Conservation (phyloP, 2,797 vertebrate genomes). For the Sebastes reedi region DNA sequence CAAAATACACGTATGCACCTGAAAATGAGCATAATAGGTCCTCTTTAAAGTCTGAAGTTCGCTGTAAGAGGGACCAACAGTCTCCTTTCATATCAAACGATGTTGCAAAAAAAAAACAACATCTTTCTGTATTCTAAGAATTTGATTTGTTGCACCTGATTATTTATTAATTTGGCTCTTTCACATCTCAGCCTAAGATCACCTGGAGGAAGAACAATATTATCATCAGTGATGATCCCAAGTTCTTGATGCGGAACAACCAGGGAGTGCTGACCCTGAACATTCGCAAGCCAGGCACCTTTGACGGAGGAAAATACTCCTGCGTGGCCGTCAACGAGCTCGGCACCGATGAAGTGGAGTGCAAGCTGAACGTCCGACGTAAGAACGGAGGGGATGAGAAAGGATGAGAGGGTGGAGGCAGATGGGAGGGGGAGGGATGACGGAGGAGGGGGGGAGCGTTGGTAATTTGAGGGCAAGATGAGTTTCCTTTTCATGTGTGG, state of each 20-base stretch:
- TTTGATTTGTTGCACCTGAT: not conserved
- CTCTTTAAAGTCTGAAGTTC: not conserved
- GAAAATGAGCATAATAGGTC: not conserved
- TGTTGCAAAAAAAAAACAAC: not conserved
- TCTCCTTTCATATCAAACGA: not conserved
- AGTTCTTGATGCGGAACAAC: constrained; percentile 93
- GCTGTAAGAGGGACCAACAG: not conserved
- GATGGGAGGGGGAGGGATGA: not conserved
- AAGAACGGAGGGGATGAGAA: constrained; percentile 24
- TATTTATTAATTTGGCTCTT: not conserved
- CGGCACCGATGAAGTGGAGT: constrained; percentile 91
- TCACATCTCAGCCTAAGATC: constrained; percentile 88
- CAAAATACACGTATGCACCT: not conserved
- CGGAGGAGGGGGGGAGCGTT: not conserved
- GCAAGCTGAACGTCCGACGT: constrained; percentile 90
- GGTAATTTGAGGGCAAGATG: not conserved
- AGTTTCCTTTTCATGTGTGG: not conserved
- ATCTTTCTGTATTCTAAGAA: not conserved
- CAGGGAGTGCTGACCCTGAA: constrained; percentile 96
- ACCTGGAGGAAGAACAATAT: constrained; percentile 96
- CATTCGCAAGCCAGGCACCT: constrained; percentile 91
- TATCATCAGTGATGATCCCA: constrained; percentile 90
- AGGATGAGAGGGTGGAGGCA: not conserved
- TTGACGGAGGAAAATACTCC: constrained; percentile 89
- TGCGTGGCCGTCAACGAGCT: constrained; percentile 90